These are phyloP conservation scores for Peromyscus eremicus DNA, from an alignment of 2,797 vertebrate species.

Conservation along the genomic window DNA sequence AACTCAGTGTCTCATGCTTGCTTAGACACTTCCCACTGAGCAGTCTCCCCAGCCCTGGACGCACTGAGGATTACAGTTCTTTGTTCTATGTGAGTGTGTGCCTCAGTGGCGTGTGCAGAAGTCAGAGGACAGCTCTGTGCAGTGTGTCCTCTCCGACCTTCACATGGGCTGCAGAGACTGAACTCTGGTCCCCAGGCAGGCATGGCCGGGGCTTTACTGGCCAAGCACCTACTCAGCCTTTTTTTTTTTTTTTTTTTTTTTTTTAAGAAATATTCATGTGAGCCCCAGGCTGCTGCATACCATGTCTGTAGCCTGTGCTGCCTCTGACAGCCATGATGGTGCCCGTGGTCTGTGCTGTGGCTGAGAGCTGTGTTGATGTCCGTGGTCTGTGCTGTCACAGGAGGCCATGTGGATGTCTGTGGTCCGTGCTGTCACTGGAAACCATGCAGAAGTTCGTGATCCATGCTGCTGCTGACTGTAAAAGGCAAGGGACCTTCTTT, in stretches of 20 bases:
- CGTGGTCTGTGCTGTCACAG: neutral
- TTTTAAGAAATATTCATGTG: neutral
- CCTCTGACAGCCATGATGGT: neutral
- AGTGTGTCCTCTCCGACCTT: neutral
- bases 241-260: neutral
- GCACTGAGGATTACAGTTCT: neutral
- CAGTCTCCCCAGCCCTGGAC: neutral
- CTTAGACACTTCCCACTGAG: neutral
- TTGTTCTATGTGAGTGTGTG: neutral
- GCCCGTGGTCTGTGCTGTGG: neutral
- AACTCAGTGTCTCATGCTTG: neutral
- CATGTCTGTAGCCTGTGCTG: neutral
- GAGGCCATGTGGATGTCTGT: neutral
- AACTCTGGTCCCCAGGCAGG: fast-evolving
- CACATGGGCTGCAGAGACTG: neutral
- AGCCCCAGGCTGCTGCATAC: neutral
- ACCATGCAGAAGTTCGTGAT: neutral
- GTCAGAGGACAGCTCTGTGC: neutral
- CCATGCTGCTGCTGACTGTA: neutral
- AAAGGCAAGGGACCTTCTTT: neutral
- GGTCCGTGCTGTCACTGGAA: neutral
- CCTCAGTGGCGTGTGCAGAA: neutral
- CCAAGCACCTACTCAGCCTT: neutral
- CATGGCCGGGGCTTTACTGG: neutral
- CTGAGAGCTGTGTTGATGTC: neutral